A percentile compares a stretch with the other conserved stretches of the same genome.
phyloP scores from a whole-genome alignment of 1,140 invertebrate genomes.

The Scaptomyza graminum region DNA sequence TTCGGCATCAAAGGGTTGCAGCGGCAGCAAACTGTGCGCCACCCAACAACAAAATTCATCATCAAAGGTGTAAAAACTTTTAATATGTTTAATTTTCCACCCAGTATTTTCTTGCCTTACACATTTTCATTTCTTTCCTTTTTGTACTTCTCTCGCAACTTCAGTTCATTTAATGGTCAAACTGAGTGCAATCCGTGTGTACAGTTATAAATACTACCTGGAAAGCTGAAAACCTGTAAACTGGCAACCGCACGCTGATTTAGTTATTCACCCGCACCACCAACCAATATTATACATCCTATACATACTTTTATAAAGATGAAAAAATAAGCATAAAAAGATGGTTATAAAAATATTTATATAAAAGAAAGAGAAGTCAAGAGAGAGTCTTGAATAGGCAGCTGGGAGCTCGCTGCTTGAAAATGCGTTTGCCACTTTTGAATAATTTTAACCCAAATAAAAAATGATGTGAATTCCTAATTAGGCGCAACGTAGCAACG shows the following conservation, averaged over 20 bases:
- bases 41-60: slow-evolving; percentile 64
- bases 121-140: neutral
- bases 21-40: slow-evolving; percentile 2
- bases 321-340: slow-evolving; percentile 23
- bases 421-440: slow-evolving; percentile 72
- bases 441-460: slow-evolving; percentile 83
- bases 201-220: neutral
- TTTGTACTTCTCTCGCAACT: slow-evolving; percentile 1
- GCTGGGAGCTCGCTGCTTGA: slow-evolving; percentile 35
- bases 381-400: slow-evolving; percentile 51
- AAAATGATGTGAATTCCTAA: slow-evolving; percentile 84
- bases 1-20: slow-evolving; percentile 57
- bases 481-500: slow-evolving; percentile 64
- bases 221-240: neutral
- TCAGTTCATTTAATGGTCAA: slow-evolving; percentile 42
- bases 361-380: slow-evolving; percentile 4
- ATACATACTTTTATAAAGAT: slow-evolving; percentile 4
- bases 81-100: slow-evolving; percentile 83
- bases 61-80: slow-evolving; percentile 83
- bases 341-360: slow-evolving; percentile 17
- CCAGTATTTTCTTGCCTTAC: slow-evolving; percentile 40
- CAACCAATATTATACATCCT: neutral
- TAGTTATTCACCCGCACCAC: slow-evolving; percentile 30
- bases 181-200: neutral
- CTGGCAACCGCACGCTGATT: slow-evolving; percentile 49